These are phyloP conservation scores for Lethrus apterus DNA, from an alignment of 1,140 invertebrate species.

Conservation along the genomic window DNA sequence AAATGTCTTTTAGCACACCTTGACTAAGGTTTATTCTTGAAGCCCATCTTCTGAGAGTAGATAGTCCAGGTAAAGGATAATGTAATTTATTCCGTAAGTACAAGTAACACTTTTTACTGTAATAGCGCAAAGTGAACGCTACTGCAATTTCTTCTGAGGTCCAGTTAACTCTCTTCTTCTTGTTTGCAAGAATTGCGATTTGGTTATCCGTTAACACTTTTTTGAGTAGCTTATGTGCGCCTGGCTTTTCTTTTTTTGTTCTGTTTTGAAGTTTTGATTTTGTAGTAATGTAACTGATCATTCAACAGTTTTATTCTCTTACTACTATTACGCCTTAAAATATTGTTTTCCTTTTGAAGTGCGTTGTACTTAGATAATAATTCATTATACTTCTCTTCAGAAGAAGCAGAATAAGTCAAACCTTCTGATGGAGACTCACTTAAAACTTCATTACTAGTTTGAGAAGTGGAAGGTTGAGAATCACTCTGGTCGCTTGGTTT, in stretches of 20 bases:
- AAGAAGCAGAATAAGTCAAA: background rate
- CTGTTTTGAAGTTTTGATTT: background rate
- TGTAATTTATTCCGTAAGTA: slow-evolving; percentile 18
- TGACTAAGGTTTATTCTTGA: slow-evolving; percentile 16
- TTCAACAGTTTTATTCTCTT: background rate
- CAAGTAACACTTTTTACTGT: slow-evolving; percentile 18
- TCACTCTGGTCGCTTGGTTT: no score
- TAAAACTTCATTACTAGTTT: background rate
- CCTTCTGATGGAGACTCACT: background rate
- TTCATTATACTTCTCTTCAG: background rate
- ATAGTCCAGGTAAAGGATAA: slow-evolving; percentile 21
- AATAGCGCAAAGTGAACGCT: slow-evolving; percentile 21
- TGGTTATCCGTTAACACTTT: slow-evolving; percentile 11
- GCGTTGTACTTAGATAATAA: background rate
- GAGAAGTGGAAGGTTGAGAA: background rate
- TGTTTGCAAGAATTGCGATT: background rate
- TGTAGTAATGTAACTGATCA: background rate
- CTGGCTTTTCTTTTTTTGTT: background rate
- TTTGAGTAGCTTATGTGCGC: background rate
- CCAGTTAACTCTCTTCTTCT: slow-evolving; percentile 11
- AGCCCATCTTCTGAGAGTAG: slow-evolving; percentile 21
- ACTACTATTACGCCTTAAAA: background rate
- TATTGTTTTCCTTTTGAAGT: background rate
- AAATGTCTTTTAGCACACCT: slow-evolving; percentile 21
- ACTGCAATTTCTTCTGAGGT: slow-evolving; percentile 4